Evolutionary conservation across 2,113 vertebrate species (phyloP), one percentile per base, ranked within the genome.

Genomic region (Illadopsis cleaveri): DNA sequence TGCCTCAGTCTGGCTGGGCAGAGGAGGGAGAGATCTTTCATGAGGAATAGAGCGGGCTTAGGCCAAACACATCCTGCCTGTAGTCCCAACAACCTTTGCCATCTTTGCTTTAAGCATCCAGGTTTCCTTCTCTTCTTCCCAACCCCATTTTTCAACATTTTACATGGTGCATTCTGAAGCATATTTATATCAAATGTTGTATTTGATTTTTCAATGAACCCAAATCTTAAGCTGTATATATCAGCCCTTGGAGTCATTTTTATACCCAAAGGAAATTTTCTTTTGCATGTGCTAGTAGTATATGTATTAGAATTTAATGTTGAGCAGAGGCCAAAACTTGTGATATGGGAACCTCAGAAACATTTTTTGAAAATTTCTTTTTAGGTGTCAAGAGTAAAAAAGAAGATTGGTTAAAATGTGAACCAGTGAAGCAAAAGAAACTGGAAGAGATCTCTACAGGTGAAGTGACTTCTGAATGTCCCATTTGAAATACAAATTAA

Each of bases 321-420:
- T 93, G 48, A 71, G 12, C 60, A 68, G 61, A 35, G 31, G 77
- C 8, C 25, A 44, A 47, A 64, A 58, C 7, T n/a, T 79, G 11
- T 48, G 13, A 48, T 64, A 53, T 2, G 79, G 62, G 70, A 68
- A 60, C 71, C 58, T 94, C 78, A 94, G 96, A 92, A 96, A 79
- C 10, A 68, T n/a, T 40, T 31, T 61, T 95, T 65, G 6, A 58
- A 90, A 93, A 92, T 84, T 94, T 91, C 61, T 94, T 94, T 96
- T 80, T 91, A 98, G 98, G 97, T 92, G 95, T 98, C 84, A 98
- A 98, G 97, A 98, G 98, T 96, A 98, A 98, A 93, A 98, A 98
- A 96, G 98, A 98, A 97, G 98, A 98, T 56, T 98, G 98, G 98
- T 94, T 98, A 95, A 98, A 97, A 96, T 69, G 53, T 78, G 57